Conservation (phyloP, 2,888 invertebrate species). For the Cheilosia vulpina region DNA sequence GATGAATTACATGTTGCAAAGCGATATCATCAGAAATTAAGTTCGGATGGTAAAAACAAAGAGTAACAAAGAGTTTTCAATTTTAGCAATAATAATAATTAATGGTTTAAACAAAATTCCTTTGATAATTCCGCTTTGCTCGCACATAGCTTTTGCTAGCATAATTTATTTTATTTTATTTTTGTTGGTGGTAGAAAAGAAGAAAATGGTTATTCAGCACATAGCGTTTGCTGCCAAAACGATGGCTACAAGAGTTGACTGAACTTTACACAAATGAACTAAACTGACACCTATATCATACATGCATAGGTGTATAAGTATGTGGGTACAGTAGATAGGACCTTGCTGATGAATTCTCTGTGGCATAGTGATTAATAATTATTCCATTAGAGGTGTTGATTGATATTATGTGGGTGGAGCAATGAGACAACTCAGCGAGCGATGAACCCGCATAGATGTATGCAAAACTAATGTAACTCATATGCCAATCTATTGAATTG, state of each 20-base stretch:
- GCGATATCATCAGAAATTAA: too few species aligned
- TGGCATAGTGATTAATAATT: not conserved
- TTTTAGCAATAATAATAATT: too few species aligned
- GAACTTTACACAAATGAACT: not conserved
- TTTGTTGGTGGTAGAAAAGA: not conserved
- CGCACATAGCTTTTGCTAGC: too few species aligned
- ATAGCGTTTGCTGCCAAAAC: not conserved
- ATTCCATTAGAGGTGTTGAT: not conserved
- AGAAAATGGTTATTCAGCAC: not conserved
- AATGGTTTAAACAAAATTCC: too few species aligned
- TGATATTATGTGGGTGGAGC: not conserved
- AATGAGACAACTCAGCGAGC: not conserved
- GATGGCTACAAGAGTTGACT: not conserved
- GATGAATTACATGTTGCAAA: too few species aligned
- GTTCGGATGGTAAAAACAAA: too few species aligned
- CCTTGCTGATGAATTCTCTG: not conserved
- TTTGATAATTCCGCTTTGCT: too few species aligned
- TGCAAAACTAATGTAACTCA: not conserved
- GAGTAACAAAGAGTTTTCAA: too few species aligned
- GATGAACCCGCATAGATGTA: not conserved
- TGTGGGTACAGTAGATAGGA: not conserved
- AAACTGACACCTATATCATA: too few species aligned
- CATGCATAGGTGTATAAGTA: not conserved
- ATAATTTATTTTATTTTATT: too few species aligned
- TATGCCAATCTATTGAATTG: too few species aligned